Conservation (phyloP, 2,113 vertebrate genomes). For the Pandion haliaetus region DNA sequence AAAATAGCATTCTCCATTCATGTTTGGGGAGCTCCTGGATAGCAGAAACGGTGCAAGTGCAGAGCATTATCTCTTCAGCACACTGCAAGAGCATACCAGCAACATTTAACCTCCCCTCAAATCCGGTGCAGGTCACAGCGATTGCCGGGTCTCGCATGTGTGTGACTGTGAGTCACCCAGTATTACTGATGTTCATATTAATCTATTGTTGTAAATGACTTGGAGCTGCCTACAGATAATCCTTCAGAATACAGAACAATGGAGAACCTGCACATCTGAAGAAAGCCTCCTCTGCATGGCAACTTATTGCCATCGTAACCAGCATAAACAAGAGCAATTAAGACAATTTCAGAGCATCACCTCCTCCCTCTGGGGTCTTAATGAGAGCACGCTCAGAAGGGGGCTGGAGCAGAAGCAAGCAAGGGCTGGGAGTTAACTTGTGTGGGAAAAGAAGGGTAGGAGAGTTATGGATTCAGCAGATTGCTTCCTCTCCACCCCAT, state of each 20-base stretch:
- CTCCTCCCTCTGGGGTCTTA: slow-evolving; percentile 66
- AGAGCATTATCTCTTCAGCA: neutral
- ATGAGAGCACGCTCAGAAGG: slow-evolving; percentile 49
- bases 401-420: slow-evolving; percentile 33
- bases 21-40: slow-evolving; percentile 8
- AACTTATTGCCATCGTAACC: slow-evolving; percentile 67
- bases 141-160: slow-evolving; percentile 46
- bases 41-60: neutral
- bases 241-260: slow-evolving; percentile 56
- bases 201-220: slow-evolving; percentile 71
- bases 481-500: neutral
- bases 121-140: slow-evolving; percentile 30
- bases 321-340: slow-evolving; percentile 70
- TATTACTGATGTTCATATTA: slow-evolving; percentile 60
- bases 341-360: slow-evolving; percentile 65
- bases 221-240: slow-evolving; percentile 70
- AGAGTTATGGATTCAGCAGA: neutral
- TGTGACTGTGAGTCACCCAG: slow-evolving; percentile 67
- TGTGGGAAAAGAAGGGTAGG: slow-evolving; percentile 6
- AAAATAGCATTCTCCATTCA: neutral
- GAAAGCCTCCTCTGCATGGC: slow-evolving; percentile 59
- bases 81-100: neutral
- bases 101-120: neutral
- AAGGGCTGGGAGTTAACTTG: neutral
- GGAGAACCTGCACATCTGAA: slow-evolving; percentile 50